Evolutionary conservation across 1,140 invertebrate genomes (phyloP), one percentile per base, ranked within the genome.

Genomic region (Temnothorax longispinosus): DNA sequence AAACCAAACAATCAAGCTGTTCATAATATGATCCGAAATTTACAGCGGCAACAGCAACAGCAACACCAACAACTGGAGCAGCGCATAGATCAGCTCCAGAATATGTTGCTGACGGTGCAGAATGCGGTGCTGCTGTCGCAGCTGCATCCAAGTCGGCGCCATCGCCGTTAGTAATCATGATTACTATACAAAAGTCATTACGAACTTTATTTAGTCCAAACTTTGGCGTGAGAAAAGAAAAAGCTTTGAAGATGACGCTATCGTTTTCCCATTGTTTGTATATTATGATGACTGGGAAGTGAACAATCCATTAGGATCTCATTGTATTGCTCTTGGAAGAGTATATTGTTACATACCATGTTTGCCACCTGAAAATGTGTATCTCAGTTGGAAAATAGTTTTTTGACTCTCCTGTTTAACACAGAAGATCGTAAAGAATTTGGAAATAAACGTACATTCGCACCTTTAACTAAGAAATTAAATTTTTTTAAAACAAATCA

Each of bases 381-480:
- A 47, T 76, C 56, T 32, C 38, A 7, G 11, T 60, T 76, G 35
- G 38, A 58, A 27, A 76, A 76, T 76, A 60, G 60, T 0, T 76
- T 60, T 62, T 76, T 76, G 44, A 38, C 3, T 60, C 38, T 76
- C 3, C 32, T 76, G 74, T 76, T 76, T 76, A 27, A 41, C 3
- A 8, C 72, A 21, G 0, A 58, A 41, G n/a, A 75, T 3, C 52
- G 54, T 27, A 75, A 41, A 56, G 2, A 44, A 60, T 76, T 76
- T 44, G 74, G 74, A 41, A 76, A 76, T 21, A 76, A 76, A 76
- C 54, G 15, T 60, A 60, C 15, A 76, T 76, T 76, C 44, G 21
- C 74, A 44, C 38, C 56, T 76, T 76, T 76, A n/a, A 47, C 62
- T 62, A 21, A 76, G 5, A 56, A 62, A 76, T 32, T 76, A 0